Evolutionary conservation across 2,797 vertebrate species (phyloP).

Genomic region (Peromyscus aztecus): DNA sequence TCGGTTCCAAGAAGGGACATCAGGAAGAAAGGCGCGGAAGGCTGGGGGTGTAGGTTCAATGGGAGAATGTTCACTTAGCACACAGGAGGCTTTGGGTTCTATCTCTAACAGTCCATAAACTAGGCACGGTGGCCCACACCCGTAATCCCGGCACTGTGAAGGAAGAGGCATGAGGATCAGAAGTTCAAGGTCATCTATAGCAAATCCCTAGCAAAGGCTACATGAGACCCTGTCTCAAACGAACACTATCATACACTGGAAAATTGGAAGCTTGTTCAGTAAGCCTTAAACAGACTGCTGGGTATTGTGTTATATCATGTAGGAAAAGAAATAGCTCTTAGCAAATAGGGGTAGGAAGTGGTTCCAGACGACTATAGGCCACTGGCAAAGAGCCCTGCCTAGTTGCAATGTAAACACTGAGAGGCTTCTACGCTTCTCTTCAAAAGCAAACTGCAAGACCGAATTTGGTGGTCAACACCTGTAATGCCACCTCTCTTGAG

Average conservation of each 20-base stretch:
- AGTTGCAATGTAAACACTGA: neutral
- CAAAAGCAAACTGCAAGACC: neutral
- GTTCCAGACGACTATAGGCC: neutral
- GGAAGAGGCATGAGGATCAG: neutral
- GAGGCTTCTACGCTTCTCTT: neutral
- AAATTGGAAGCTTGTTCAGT: constrained; percentile 24
- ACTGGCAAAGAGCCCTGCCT: constrained; percentile 28
- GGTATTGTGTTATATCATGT: neutral
- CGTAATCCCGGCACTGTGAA: neutral
- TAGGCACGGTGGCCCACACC: no score
- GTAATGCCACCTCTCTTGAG: neutral
- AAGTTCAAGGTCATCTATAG: neutral
- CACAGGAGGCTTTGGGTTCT: neutral
- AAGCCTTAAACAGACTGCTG: neutral
- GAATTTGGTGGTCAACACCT: neutral
- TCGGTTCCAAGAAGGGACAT: neutral
- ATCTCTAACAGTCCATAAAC: neutral
- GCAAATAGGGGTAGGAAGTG: neutral
- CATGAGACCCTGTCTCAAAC: neutral
- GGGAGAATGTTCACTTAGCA: neutral
- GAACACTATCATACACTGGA: neutral
- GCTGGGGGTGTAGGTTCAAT: neutral
- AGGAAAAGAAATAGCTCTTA: constrained; percentile 14
- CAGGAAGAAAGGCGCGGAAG: neutral
- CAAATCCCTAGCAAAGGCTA: neutral